Base-by-base conservation (phyloP, 64 coral and sea anemone species). In the Platygyra sinensis region DNA sequence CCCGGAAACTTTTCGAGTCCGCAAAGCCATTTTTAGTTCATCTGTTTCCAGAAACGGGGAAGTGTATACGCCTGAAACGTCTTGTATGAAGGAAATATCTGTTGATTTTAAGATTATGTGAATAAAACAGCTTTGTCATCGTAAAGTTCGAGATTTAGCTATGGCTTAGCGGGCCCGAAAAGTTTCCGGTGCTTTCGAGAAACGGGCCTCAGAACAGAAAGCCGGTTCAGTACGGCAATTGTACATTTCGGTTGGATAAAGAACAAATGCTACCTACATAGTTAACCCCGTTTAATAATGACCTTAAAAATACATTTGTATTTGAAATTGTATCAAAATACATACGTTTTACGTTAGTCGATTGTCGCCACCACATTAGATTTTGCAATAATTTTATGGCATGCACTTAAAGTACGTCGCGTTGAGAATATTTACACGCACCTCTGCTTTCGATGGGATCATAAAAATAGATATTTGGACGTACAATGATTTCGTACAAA, bases 401-500 rank as follows among this genome's bases (percentile, higher is more conserved):
- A 28, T 12, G 15, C 15, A 57, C 13, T 54, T 80, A 80, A 28
- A 60, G 51, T 52, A 30, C 24, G 51, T 30, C 52, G 24, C 17
- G 15, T 62, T 80, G 33, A 14, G 5, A 27, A 11, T 80, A 60
- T 79, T 79, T 79, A 79, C 12, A 62, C 28, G 5, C 27, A 31
- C 30, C 25, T 52, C 30, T 61, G 12, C 54, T 62, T 60, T 61
- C 18, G 55, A 80, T 57, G 29, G 28, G 52, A 80, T 80, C 78
- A 80, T 30, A 80, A 80, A 80, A 80, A 80, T 80, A 80, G 78
- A 61, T 61, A 80, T 80, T 77, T 13, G 51, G 49, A 30, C 30
- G 2, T 29, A 32, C 28, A 55, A 31, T 7, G 27, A 33, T 32
- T 16, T 80, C 55, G 29, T 32, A 80, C 14, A 61, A 61, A 75